Evolutionary conservation across 2,888 invertebrate species (phyloP).

Genomic region (Rhopalosiphum nymphaeae): DNA sequence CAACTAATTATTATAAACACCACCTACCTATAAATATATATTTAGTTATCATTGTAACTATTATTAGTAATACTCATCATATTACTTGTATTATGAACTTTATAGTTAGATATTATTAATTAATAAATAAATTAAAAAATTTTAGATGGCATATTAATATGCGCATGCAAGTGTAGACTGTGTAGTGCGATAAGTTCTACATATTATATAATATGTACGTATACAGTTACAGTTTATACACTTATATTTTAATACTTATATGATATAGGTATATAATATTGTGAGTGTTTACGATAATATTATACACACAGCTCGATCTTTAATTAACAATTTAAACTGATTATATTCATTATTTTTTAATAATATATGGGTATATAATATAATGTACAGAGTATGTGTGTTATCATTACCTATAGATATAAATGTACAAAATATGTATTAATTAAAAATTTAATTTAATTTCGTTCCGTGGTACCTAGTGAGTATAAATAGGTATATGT

Average conservation of each 20-base stretch:
- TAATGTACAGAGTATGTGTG: too few relatives aligned
- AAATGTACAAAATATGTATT: neutral
- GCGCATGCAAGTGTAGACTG: neutral
- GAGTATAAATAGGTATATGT: neutral
- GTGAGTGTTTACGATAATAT: neutral
- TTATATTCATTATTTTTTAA: conserved; percentile 11
- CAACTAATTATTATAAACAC: too few relatives aligned
- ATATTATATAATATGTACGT: neutral
- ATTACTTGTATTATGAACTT: neutral
- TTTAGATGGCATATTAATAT: neutral
- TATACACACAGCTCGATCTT: neutral
- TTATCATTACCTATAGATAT: neutral
- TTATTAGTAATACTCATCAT: neutral
- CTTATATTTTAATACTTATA: neutral
- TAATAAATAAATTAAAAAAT: neutral
- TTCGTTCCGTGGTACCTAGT: neutral
- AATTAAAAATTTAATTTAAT: neutral
- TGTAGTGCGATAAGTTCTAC: neutral
- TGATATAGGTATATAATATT: neutral
- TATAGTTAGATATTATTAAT: neutral
- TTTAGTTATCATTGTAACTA: neutral
- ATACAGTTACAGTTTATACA: neutral
- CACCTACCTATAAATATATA: neutral
- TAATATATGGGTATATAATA: neutral
- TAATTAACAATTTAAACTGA: neutral